These are phyloP conservation scores for Hipparchia sbordonii DNA, from an alignment of 2,888 invertebrate species.

Conservation along the genomic window DNA sequence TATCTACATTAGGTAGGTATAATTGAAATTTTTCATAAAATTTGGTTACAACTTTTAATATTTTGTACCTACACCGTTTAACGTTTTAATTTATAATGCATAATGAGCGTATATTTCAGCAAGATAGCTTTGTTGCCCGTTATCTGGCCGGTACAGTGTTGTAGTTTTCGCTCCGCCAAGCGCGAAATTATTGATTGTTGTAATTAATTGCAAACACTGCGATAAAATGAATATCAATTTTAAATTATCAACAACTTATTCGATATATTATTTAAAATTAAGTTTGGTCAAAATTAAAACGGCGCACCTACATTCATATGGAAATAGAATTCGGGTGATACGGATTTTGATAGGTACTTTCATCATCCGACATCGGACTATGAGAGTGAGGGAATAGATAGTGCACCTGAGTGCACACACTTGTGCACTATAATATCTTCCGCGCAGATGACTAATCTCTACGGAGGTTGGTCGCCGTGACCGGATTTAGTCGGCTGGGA, in stretches of 20 bases:
- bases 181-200: conserved; percentile 75
- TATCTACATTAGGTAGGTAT: background rate
- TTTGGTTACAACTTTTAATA: background rate
- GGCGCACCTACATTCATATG: background rate
- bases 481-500: too few species aligned
- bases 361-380: too few species aligned
- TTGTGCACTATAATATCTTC: too few species aligned
- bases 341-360: background rate
- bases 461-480: too few species aligned
- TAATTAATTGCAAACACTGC: conserved; percentile 74
- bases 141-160: conserved; percentile 61
- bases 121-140: conserved; percentile 49
- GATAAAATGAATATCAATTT: conserved; percentile 64
- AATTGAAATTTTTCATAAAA: background rate
- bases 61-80: conserved; percentile 12
- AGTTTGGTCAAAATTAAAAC: background rate
- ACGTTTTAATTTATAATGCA: conserved; percentile 30
- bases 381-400: too few species aligned
- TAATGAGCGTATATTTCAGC: conserved; percentile 44
- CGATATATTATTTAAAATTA: conserved; percentile 28
- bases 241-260: conserved; percentile 42
- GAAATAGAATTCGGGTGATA: background rate
- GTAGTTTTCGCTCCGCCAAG: conserved; percentile 67
- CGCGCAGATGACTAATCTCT: too few species aligned
- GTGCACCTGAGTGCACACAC: too few species aligned